These are phyloP conservation scores for Cinclus cinclus DNA, from an alignment of 2,113 vertebrate genomes.

Conservation along the genomic window DNA sequence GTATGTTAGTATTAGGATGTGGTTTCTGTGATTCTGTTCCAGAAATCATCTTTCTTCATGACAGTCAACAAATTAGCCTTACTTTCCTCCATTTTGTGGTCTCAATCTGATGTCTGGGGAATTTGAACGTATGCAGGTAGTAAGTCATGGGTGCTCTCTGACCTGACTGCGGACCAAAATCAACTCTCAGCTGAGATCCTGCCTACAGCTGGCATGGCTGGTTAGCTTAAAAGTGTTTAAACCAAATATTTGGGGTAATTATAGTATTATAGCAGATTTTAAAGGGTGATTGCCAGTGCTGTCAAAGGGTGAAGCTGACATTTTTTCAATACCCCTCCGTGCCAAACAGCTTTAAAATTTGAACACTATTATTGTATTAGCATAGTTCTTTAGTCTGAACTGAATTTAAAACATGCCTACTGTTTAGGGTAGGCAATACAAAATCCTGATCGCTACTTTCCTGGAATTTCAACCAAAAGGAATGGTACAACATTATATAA, in stretches of 20 bases:
- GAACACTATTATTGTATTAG: neutral
- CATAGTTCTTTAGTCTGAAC: neutral
- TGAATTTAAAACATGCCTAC: constrained; percentile 48
- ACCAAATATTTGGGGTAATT: constrained; percentile 39
- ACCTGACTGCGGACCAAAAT: constrained; percentile 8
- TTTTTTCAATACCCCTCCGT: constrained; percentile 8
- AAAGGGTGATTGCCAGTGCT: constrained; percentile 34
- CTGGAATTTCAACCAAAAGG: constrained; percentile 59
- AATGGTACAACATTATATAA: constrained; percentile 59
- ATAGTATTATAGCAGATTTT: constrained; percentile 38
- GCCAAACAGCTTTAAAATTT: constrained; percentile 39
- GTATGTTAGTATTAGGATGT: constrained; percentile 37
- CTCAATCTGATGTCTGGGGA: neutral
- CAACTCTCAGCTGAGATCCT: neutral
- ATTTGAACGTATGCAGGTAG: constrained; percentile 8
- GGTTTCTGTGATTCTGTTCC: constrained; percentile 36
- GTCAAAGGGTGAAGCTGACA: constrained; percentile 32
- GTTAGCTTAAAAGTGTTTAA: constrained; percentile 12
- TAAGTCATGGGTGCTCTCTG: constrained; percentile 35
- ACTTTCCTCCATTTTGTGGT: constrained; percentile 46
- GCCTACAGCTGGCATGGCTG: neutral
- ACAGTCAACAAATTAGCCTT: constrained; percentile 48
- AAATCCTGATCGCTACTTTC: constrained; percentile 50
- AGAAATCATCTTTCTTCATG: constrained; percentile 57
- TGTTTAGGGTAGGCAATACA: constrained; percentile 36